These are phyloP conservation scores for Plectrocnemia conspersa DNA, from an alignment of 1,140 invertebrate genomes.

Conservation along the genomic window DNA sequence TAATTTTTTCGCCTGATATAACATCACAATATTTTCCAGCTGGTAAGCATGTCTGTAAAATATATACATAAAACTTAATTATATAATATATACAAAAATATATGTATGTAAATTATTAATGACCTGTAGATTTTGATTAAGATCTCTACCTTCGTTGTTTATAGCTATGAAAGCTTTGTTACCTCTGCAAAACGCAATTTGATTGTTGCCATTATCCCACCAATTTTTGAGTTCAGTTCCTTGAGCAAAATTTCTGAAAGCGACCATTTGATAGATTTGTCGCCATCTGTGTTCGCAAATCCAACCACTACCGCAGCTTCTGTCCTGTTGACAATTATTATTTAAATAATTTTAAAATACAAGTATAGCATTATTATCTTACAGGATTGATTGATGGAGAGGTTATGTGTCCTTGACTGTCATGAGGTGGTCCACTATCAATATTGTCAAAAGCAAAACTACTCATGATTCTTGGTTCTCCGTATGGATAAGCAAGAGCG, in stretches of 20 bases:
- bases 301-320: slow-evolving; percentile 68
- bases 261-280: slow-evolving; percentile 70
- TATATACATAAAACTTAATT: slow-evolving; percentile 13
- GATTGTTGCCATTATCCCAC: slow-evolving; percentile 63
- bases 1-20: slow-evolving; percentile 56
- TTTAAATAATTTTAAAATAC: slow-evolving; percentile 3
- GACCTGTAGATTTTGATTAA: slow-evolving; percentile 37
- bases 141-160: slow-evolving; percentile 51
- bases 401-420: slow-evolving; percentile 53
- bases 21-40: slow-evolving; percentile 82
- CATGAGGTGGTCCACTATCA: slow-evolving; percentile 55
- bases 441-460: slow-evolving; percentile 53
- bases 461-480: slow-evolving; percentile 66
- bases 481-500: slow-evolving; percentile 74
- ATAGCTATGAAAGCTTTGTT: slow-evolving; percentile 61
- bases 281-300: slow-evolving; percentile 80
- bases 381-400: slow-evolving; percentile 48
- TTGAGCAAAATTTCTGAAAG: slow-evolving; percentile 58
- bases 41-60: slow-evolving; percentile 63
- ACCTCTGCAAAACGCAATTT: slow-evolving; percentile 66
- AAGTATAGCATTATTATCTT: slow-evolving; percentile 11
- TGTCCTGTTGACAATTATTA: slow-evolving; percentile 41
- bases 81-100: slow-evolving; percentile 7
- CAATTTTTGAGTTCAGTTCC: slow-evolving; percentile 52
- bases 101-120: background rate